These are phyloP conservation scores for Drosophila nebulosa DNA, from an alignment of 1,140 invertebrate species.

Conservation along the genomic window DNA sequence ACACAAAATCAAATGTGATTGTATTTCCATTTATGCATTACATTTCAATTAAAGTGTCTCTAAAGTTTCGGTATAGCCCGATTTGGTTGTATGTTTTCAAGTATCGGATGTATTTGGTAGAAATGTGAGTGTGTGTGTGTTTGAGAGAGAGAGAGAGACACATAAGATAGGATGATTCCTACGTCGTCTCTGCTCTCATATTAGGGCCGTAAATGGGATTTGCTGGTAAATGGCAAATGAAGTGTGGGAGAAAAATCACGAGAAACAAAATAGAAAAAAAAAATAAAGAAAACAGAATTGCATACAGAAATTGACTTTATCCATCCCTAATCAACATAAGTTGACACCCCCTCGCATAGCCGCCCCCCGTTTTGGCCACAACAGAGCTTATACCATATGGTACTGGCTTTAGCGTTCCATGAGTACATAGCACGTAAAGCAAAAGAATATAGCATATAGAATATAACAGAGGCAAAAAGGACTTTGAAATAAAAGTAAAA, in stretches of 20 bases:
- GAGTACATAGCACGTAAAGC: not conserved
- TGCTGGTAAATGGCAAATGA: slow-evolving; percentile 55
- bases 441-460: slow-evolving; percentile 1
- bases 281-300: slow-evolving; percentile 20
- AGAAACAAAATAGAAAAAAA: not conserved
- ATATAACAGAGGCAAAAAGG: slow-evolving; percentile 2
- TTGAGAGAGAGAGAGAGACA: no score
- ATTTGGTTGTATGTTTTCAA: not conserved
- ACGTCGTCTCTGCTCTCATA: slow-evolving; percentile 20
- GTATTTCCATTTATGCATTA: not conserved
- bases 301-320: slow-evolving; percentile 65
- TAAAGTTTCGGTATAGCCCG: not conserved
- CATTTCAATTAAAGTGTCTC: not conserved
- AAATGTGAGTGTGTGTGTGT: not conserved
- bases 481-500: slow-evolving; percentile 1
- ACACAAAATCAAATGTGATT: no score
- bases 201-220: slow-evolving; percentile 58
- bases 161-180: not conserved
- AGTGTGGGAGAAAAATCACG: slow-evolving; percentile 17
- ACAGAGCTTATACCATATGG: slow-evolving; percentile 45
- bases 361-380: not conserved
- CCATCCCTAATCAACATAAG: slow-evolving; percentile 69
- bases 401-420: not conserved
- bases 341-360: slow-evolving; percentile 3
- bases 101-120: not conserved